Conservation (phyloP, 1,140 invertebrate species). For the Drosophila pachea region DNA sequence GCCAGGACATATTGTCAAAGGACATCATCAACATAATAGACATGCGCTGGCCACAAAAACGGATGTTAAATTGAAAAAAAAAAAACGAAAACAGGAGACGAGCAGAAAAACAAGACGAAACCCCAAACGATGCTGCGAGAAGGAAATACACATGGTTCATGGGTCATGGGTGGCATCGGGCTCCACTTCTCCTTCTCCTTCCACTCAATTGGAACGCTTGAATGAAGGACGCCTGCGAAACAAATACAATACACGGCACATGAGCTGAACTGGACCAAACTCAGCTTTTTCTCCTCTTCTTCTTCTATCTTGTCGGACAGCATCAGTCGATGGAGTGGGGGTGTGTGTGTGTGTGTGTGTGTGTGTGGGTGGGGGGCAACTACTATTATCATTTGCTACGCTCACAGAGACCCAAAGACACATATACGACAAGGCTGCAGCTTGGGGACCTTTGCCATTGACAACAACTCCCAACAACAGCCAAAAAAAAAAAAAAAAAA, state of each 20-base stretch:
- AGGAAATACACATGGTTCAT: slow-evolving; percentile 50
- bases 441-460: slow-evolving; percentile 24
- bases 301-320: slow-evolving; percentile 48
- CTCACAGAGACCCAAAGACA: slow-evolving; percentile 34
- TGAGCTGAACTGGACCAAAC: background rate
- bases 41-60: slow-evolving; percentile 65
- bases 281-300: background rate
- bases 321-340: slow-evolving; percentile 36
- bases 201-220: slow-evolving; percentile 66
- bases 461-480: slow-evolving; percentile 8
- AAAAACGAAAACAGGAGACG: slow-evolving; percentile 1
- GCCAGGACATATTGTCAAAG: slow-evolving; percentile 57
- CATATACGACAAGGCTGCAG: slow-evolving; percentile 12
- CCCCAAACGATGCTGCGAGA: slow-evolving; percentile 42
- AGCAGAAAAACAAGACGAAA: slow-evolving; percentile 10
- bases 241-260: slow-evolving; percentile 36
- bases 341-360: slow-evolving; percentile 30
- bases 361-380: too few relatives aligned
- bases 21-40: slow-evolving; percentile 71
- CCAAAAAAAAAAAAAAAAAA: background rate
- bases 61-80: slow-evolving; percentile 68
- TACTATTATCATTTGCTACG: slow-evolving; percentile 62
- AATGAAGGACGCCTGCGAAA: slow-evolving; percentile 48
- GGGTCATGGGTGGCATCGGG: slow-evolving; percentile 42
- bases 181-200: slow-evolving; percentile 37